Conservation (phyloP, 1,140 invertebrate genomes). For the Babylonia areolata region DNA sequence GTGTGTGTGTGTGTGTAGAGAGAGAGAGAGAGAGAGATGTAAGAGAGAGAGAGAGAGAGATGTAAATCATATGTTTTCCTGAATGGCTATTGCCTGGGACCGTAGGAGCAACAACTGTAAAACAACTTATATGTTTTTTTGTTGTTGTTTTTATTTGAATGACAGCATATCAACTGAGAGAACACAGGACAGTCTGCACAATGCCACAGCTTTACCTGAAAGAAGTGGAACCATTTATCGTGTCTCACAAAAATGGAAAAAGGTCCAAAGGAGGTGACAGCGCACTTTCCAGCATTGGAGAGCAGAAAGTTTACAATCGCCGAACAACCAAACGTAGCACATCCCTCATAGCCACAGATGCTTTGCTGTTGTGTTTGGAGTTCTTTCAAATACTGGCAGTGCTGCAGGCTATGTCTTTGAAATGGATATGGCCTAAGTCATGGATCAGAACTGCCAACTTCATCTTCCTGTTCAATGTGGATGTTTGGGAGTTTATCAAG, state of each 20-base stretch:
- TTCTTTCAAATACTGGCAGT: conserved; percentile 68
- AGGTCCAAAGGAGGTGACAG: conserved; percentile 31
- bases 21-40: neutral
- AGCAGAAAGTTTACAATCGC: conserved; percentile 21
- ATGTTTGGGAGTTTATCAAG: conserved; percentile 72
- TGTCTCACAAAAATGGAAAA: conserved; percentile 20
- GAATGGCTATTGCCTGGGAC: neutral
- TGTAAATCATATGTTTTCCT: too few species aligned
- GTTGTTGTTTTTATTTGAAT: neutral
- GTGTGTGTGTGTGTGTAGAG: neutral
- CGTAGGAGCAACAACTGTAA: neutral
- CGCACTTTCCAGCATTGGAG: neutral
- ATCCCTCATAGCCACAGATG: conserved; percentile 63
- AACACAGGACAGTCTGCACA: neutral
- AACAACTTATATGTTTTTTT: neutral
- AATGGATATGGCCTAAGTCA: conserved; percentile 65
- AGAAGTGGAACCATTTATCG: conserved; percentile 21
- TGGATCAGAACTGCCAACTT: conserved; percentile 65
- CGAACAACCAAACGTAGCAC: conserved; percentile 54
- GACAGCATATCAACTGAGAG: neutral
- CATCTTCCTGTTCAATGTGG: conserved; percentile 66
- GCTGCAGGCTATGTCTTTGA: conserved; percentile 66
- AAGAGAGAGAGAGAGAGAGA: neutral
- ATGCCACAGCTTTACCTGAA: conserved; percentile 37
- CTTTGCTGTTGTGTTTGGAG: conserved; percentile 61